Base-by-base conservation (phyloP, 1,140 invertebrate species). In the Cyclina sinensis region DNA sequence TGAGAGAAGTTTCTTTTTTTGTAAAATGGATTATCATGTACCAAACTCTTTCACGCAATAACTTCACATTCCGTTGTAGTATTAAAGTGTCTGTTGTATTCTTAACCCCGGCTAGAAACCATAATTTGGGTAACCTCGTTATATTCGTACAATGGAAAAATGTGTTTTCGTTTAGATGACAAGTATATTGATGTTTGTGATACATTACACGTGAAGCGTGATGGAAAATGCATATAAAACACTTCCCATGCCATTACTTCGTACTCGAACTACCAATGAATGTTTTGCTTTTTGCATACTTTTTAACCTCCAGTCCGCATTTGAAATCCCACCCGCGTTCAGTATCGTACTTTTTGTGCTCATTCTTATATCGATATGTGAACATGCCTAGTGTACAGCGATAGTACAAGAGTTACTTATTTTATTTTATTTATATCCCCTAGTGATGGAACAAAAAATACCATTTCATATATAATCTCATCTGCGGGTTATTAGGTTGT, bases 21-120 rank as follows among this genome's bases (percentile, higher is more conserved):
- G 35, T 70, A 39, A 70, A 70, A 70, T n/a, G 32, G 32, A 18
- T 70, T 37, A 70, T 70, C 65, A 37, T 70, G 14, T 35, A 18
- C 11, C 32, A 30, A 30, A n/a, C 11, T 9, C 14, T 37, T 70
- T 70, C 37, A 39, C 32, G 37, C 37, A 11, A 70, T 70, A 37
- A 70, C 24, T 62, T 24, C 12, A 37, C 65, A 70, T 70, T 70
- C 65, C 65, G 18, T 4, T 21, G 0, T 37, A 32, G 65, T 37
- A 70, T 70, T 37, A 70, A 70, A 70, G 18, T 27, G n/a, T 27
- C n/a, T n/a, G 57, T 4, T 62, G 7, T 27, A 27, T n/a, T 27
- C 57, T 62, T 62, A 62, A 62, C 57, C 57, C 27, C n/a, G n/a
- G 18, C 14, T 57, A 57, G 51, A 57, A 57, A 57, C n/a, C 5